Evolutionary conservation across 2,888 invertebrate species (phyloP).

Genomic region (Masnerella sp.): DNA sequence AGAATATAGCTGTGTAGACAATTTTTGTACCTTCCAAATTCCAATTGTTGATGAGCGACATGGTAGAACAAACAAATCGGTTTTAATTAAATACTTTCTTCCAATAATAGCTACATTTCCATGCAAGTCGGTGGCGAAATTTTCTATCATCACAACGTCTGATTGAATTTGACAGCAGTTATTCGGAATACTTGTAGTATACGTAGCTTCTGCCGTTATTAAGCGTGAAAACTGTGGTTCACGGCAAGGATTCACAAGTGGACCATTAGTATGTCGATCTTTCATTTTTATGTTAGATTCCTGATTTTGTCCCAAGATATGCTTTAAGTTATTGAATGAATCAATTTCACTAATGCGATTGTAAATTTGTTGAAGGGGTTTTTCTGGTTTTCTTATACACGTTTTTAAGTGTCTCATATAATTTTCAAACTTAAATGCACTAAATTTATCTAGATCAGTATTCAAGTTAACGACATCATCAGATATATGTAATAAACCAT

Average conservation of each 20-base stretch:
- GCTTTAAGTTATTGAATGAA: background rate
- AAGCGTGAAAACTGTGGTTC: conserved; percentile 20
- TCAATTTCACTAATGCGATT: conserved; percentile 3
- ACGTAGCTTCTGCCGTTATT: background rate
- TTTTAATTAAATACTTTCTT: background rate
- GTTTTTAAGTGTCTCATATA: conserved; percentile 26
- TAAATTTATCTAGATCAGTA: conserved; percentile 17
- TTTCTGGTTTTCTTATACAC: conserved; percentile 19
- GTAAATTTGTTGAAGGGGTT: conserved; percentile 17
- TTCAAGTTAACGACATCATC: conserved; percentile 20
- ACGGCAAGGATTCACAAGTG: background rate
- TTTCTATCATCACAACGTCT: conserved; percentile 22
- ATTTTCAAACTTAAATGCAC: conserved; percentile 41
- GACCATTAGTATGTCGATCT: conserved; percentile 17
- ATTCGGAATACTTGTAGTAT: conserved; percentile 9
- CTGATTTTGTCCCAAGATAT: background rate
- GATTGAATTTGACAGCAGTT: conserved; percentile 25
- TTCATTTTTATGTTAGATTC: background rate
- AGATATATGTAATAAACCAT: conserved; percentile 22
- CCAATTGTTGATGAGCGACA: conserved; percentile 5
- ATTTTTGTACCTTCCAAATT: conserved; percentile 15
- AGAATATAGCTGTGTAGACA: conserved; percentile 1
- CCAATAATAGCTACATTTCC: conserved; percentile 11
- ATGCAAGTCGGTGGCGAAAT: conserved; percentile 5
- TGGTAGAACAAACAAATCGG: conserved; percentile 8